A percentile compares a stretch with the other conserved stretches of the same genome.
Evolutionary conservation across 2,113 vertebrate species (phyloP).

Genomic region (Circaetus cinerascens): DNA sequence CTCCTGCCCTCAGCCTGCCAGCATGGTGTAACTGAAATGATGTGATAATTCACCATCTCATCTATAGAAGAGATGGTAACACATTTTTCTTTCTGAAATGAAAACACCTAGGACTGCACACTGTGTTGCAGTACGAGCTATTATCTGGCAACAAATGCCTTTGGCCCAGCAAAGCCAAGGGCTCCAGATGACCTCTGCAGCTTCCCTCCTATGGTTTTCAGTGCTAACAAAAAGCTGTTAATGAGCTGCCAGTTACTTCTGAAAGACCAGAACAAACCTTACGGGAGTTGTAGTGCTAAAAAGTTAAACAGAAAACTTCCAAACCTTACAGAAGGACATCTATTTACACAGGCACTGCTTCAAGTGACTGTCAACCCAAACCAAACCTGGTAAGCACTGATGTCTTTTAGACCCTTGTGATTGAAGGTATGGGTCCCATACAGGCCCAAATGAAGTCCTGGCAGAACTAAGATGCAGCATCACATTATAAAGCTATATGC

Average conservation of each 20-base stretch:
- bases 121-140: background rate
- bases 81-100: background rate
- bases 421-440: background rate
- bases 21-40: background rate
- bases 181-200: background rate
- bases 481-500: background rate
- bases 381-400: background rate
- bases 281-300: background rate
- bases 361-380: background rate
- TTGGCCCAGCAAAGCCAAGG: background rate
- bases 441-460: background rate
- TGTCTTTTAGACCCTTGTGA: background rate
- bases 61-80: background rate
- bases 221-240: background rate
- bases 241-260: background rate
- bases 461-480: background rate
- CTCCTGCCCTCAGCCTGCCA: background rate
- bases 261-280: background rate
- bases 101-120: background rate
- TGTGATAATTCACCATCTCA: background rate
- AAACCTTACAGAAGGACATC: background rate
- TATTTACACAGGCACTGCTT: background rate
- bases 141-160: background rate
- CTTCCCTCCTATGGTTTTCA: background rate
- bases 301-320: background rate